Conservation (phyloP, 2,113 vertebrate genomes). For the Phaethon lepturus region DNA sequence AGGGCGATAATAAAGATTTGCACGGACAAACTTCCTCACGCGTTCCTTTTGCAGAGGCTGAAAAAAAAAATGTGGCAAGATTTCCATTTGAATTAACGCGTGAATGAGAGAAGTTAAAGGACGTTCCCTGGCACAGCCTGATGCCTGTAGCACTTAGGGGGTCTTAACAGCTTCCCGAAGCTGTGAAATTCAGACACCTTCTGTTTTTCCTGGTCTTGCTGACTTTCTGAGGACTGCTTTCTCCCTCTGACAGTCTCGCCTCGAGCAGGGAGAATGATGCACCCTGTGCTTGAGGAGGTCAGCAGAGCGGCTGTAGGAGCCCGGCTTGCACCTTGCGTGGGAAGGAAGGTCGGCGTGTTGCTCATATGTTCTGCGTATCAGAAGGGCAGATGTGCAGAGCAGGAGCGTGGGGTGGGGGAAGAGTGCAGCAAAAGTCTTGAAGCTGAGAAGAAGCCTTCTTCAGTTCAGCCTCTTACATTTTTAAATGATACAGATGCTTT, state of each 20-base stretch:
- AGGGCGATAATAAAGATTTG: neutral
- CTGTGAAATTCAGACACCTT: neutral
- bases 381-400: neutral
- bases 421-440: neutral
- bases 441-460: neutral
- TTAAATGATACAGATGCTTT: neutral
- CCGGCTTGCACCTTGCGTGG: neutral
- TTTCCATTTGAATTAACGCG: neutral
- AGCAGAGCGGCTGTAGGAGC: neutral
- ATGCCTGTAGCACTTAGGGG: neutral
- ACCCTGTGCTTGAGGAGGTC: too few relatives aligned
- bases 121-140: neutral
- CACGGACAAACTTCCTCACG: neutral
- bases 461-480: neutral
- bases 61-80: neutral
- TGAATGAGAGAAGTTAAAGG: neutral
- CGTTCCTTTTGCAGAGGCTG: neutral
- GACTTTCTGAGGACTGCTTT: neutral
- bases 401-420: neutral
- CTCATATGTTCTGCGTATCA: rapidly evolving
- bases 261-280: rapidly evolving
- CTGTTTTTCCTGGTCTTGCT: neutral
- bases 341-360: neutral
- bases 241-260: neutral
- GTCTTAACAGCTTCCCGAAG: neutral